Conservation (phyloP, 2,888 invertebrate genomes). For the Agrochola lota region DNA sequence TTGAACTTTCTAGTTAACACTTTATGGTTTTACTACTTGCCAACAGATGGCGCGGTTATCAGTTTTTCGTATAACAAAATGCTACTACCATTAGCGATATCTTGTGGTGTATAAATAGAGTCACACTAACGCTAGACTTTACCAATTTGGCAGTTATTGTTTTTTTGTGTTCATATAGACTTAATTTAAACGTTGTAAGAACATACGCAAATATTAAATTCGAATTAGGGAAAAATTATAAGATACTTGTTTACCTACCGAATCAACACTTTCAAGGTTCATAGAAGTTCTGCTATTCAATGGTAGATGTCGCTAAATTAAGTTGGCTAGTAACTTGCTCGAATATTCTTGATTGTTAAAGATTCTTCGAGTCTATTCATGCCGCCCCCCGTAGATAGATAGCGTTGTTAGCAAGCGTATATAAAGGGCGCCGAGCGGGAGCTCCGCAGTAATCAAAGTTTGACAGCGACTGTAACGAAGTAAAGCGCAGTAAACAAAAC, state of each 20-base stretch:
- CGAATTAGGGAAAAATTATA: accelerated
- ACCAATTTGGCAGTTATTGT: too few relatives aligned
- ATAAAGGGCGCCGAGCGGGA: conserved; percentile 71
- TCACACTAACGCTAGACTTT: not conserved
- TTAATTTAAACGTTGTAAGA: not conserved
- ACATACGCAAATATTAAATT: not conserved
- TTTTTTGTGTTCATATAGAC: not conserved
- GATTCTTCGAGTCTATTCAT: conserved; percentile 75
- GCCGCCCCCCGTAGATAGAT: conserved; percentile 78
- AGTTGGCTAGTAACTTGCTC: conserved; percentile 42
- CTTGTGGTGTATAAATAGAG: conserved; percentile 6
- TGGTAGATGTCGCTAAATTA: conserved; percentile 73
- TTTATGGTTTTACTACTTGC: conserved; percentile 54
- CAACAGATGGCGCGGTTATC: conserved; percentile 71
- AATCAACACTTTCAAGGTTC: not conserved
- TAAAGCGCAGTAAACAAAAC: conserved; percentile 26
- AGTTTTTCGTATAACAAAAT: accelerated
- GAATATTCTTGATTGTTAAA: conserved; percentile 80
- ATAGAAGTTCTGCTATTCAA: conserved; percentile 47
- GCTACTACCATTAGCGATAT: conserved; percentile 1
- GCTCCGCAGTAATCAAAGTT: conserved; percentile 57
- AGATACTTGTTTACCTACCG: accelerated
- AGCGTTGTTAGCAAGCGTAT: conserved; percentile 75
- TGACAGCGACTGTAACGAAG: conserved; percentile 28
- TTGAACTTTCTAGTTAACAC: conserved; percentile 44